phyloP scores from a whole-genome alignment of 2,113 vertebrate species.

The Xyrauchen texanus region DNA sequence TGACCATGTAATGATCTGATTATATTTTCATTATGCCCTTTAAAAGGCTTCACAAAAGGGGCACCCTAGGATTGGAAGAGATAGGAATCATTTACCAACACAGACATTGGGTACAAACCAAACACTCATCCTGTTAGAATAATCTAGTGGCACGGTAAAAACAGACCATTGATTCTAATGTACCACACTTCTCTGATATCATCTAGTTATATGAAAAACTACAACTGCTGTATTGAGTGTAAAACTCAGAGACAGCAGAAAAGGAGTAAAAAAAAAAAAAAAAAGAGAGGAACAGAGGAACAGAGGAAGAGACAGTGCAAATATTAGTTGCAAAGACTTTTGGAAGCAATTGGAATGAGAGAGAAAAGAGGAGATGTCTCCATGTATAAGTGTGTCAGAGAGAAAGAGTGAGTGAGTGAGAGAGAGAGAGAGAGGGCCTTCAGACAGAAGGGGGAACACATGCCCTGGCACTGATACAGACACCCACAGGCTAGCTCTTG shows the following conservation, averaged over 20 bases:
- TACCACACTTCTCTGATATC: conserved; percentile 10
- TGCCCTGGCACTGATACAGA: conserved; percentile 75
- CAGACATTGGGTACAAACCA: conserved; percentile 16
- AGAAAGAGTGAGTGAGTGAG: conserved; percentile 29
- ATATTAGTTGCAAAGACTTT: conserved; percentile 22
- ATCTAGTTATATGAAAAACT: conserved; percentile 56
- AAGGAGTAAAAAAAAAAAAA: neutral
- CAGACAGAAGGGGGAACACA: conserved; percentile 78
- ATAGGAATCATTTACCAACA: conserved; percentile 11
- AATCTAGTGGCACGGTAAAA: conserved; percentile 4
- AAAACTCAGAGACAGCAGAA: neutral
- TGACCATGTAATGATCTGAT: too few species aligned
- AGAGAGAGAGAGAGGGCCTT: conserved; percentile 48
- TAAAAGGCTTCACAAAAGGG: neutral
- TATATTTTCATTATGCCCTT: neutral
- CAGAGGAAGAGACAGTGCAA: conserved; percentile 24
- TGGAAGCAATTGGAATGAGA: conserved; percentile 21
- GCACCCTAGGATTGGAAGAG: neutral
- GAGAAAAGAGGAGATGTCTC: conserved; percentile 8
- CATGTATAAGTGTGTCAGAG: neutral
- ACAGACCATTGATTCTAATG: conserved; percentile 6
- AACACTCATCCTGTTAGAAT: neutral
- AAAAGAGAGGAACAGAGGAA: neutral
- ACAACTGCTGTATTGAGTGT: neutral
- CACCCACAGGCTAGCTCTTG: conserved; percentile 74